Conservation (phyloP, 2,888 invertebrate species). For the Mamestra brassicae region DNA sequence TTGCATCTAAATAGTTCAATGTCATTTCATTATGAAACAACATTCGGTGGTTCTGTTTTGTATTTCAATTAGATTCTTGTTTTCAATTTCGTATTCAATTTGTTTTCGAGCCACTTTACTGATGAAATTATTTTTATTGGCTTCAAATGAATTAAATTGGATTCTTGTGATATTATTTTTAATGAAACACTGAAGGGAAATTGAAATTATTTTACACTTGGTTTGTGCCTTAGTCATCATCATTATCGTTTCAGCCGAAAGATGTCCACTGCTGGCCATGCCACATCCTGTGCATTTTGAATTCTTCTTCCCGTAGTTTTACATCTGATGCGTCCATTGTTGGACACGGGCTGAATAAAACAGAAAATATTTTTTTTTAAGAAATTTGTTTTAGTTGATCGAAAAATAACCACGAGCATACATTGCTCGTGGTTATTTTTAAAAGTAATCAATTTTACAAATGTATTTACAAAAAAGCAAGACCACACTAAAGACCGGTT, state of each 20-base stretch:
- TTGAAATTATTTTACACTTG: neutral
- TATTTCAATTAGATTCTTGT: constrained; percentile 55
- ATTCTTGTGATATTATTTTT: constrained; percentile 1
- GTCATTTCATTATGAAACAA: constrained; percentile 48
- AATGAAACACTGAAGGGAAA: neutral
- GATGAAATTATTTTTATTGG: constrained; percentile 41
- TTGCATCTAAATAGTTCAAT: constrained; percentile 57
- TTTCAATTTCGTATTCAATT: constrained; percentile 57
- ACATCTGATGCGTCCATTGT: too few species aligned
- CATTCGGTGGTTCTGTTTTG: constrained; percentile 37
- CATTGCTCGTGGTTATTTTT: too few species aligned
- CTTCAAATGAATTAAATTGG: constrained; percentile 33
- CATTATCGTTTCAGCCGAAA: neutral
- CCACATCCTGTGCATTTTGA: too few species aligned
- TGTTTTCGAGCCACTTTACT: constrained; percentile 38
- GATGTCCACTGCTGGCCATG: too few species aligned
- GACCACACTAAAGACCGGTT: too few species aligned
- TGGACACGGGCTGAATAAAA: too few species aligned
- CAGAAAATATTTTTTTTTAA: too few species aligned
- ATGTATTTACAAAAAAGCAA: too few species aligned
- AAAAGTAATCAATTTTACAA: too few species aligned
- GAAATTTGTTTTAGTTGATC: too few species aligned
- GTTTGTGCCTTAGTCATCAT: neutral
- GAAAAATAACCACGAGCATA: too few species aligned
- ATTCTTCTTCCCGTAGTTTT: too few species aligned